Evolutionary conservation across 2,797 vertebrate species (phyloP), one percentile per base, ranked within the genome.

Genomic region (Lutjanus argentimaculatus): DNA sequence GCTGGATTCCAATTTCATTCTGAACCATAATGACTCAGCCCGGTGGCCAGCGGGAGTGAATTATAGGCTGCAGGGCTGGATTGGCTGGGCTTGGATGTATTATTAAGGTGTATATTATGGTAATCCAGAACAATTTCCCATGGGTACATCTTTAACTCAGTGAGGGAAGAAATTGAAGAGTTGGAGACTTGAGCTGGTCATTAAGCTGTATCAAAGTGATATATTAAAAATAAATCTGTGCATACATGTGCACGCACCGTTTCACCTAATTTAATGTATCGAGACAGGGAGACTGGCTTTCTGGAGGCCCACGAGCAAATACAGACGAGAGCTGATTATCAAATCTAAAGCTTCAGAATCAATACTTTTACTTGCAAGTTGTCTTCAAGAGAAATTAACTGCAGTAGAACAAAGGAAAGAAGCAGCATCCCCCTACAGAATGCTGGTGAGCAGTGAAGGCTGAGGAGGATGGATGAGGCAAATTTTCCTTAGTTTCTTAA

Each of bases 1-100:
- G 15, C 21, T n/a, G 51, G 67, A 61, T 57, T 85, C 30, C 72
- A 74, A 46, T 82, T 84, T 66, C 48, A 30, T 8, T 36, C 48
- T 15, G n/a, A n/a, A 2, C 7, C 0, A 1, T 66, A 76, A 76
- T 49, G 25, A 83, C 46, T 52, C 42, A 36, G 49, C 15, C 61
- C 0, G 1, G 16, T 3, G 0, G 49, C 46, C 6, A 12, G 19
- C 0, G 8, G 52, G 49, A 43, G n/a, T 25, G 55, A 61, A 49
- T 69, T 61, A 75, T 1, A 19, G 63, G 43, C 72, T 25, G 68
- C 16, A 30, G 55, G 13, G 19, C 0, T n/a, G 22, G 30, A 53
- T 7, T 17, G 45, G 40, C 40, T 17, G 13, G 25, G 42, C 4
- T 36, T 10, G 7, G 13, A 6, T 0, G 0, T 25, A 57, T 46